Percentiles rank a stretch among this genome's conserved stretches.
phyloP scores from a whole-genome alignment of 2,888 invertebrate genomes.

The Isoperla grammatica region DNA sequence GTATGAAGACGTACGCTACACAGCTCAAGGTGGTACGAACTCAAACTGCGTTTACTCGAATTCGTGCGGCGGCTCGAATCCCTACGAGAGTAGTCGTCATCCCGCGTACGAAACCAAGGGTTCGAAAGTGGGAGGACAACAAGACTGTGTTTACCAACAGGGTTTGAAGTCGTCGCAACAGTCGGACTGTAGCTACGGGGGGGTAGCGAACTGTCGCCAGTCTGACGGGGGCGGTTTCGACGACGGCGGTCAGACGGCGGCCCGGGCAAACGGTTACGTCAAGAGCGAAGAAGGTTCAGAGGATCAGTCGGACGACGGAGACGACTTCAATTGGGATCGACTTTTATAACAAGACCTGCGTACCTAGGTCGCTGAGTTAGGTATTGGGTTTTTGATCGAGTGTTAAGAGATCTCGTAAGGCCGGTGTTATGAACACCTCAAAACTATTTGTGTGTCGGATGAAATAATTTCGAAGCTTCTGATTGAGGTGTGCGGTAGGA shows the following conservation, averaged over 20 bases:
- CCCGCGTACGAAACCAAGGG: not conserved
- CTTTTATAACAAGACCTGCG: constrained; percentile 24
- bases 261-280: constrained; percentile 15
- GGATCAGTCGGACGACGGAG: constrained; percentile 11
- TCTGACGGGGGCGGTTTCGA: not conserved
- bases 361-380: not conserved
- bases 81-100: not conserved
- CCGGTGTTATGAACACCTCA: too few species aligned
- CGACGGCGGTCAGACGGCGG: not conserved
- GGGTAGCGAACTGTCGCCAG: not conserved
- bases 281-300: constrained; percentile 7
- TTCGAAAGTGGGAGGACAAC: not conserved
- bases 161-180: not conserved
- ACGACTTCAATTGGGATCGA: constrained; percentile 26
- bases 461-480: too few species aligned
- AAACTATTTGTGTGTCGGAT: too few species aligned
- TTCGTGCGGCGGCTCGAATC: constrained; percentile 1
- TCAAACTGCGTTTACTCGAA: constrained; percentile 13
- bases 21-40: not conserved
- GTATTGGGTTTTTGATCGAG: not conserved
- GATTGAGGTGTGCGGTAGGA: too few species aligned
- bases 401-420: constrained; percentile 3
- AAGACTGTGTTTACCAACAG: not conserved
- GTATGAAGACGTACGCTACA: too few species aligned
- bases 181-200: constrained; percentile 2